Conservation (phyloP, 2,888 invertebrate genomes). For the Creontiades dilutus region DNA sequence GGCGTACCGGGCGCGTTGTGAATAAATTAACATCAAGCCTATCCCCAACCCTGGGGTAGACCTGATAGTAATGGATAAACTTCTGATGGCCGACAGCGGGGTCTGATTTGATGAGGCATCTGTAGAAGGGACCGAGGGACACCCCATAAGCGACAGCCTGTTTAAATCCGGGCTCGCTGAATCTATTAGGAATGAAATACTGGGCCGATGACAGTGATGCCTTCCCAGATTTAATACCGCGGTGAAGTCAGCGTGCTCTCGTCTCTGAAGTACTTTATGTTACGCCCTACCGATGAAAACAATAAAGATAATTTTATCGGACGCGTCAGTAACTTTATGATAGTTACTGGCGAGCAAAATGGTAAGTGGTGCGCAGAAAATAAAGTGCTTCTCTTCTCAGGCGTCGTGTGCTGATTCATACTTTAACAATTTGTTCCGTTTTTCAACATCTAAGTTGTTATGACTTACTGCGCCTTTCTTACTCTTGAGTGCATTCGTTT, state of each 20-base stretch:
- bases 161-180: constrained; percentile 43
- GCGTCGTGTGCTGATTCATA: too few relatives aligned
- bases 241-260: background rate
- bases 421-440: too few relatives aligned
- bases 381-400: too few relatives aligned
- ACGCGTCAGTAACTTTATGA: background rate
- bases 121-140: background rate
- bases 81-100: constrained; percentile 38
- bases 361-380: too few relatives aligned
- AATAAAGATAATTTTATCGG: background rate
- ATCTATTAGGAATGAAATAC: constrained; percentile 49
- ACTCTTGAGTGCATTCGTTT: too few relatives aligned
- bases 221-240: constrained; percentile 14
- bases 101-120: constrained; percentile 48
- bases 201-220: constrained; percentile 16
- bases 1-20: background rate
- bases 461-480: too few relatives aligned
- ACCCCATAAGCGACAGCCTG: constrained; percentile 34
- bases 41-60: background rate
- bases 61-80: constrained; percentile 50
- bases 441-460: too few relatives aligned
- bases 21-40: constrained; percentile 24
- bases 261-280: background rate
- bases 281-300: background rate
- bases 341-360: too few relatives aligned